Conservation (phyloP, 2,113 vertebrate species). For the Beaufortia kweichowensis region DNA sequence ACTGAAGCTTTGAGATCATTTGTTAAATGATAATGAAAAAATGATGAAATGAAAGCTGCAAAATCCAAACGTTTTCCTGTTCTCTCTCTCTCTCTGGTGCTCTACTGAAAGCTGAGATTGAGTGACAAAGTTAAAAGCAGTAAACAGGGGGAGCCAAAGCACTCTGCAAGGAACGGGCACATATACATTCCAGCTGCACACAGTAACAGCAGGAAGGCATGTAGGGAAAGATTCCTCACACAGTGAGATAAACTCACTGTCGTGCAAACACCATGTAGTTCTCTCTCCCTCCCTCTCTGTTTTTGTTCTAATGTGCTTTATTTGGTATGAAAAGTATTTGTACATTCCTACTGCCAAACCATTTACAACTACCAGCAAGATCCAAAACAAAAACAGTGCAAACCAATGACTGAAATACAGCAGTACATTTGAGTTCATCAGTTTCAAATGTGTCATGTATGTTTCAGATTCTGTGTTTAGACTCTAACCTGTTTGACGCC, state of each 20-base stretch:
- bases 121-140: not conserved
- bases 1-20: not conserved
- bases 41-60: not conserved
- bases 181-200: constrained; percentile 7
- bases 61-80: not conserved
- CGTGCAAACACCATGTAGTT: not conserved
- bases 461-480: too few species aligned
- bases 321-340: not conserved
- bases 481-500: not conserved
- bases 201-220: constrained; percentile 1
- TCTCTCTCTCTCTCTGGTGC: too few species aligned
- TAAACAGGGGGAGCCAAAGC: constrained; percentile 10
- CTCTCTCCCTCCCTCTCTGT: too few species aligned
- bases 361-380: not conserved
- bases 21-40: not conserved
- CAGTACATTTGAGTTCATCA: too few species aligned
- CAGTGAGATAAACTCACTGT: not conserved
- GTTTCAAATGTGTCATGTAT: too few species aligned
- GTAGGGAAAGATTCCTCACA: constrained; percentile 3
- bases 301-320: too few species aligned
- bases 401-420: too few species aligned
- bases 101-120: not conserved
- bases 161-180: not conserved
- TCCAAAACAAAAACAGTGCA: too few species aligned
- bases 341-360: not conserved